Percentiles rank a stretch among this genome's conserved stretches.
Evolutionary conservation across 2,113 vertebrate species (phyloP).

Genomic region (Nycticebus coucang): DNA sequence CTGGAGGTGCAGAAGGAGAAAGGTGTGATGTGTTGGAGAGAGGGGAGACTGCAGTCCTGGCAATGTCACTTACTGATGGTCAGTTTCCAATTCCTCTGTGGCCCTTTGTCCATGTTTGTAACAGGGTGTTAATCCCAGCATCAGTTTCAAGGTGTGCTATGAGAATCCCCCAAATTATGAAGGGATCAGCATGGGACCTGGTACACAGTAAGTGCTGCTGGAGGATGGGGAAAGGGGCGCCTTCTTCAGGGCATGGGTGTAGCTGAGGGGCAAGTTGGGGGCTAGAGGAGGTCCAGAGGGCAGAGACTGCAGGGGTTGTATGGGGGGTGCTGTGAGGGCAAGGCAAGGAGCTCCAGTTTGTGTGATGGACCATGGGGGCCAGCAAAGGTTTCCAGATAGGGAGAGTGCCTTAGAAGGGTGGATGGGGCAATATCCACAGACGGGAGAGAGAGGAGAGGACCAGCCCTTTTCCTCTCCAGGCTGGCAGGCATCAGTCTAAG

Average conservation of each 20-base stretch:
- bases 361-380: not conserved
- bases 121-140: not conserved
- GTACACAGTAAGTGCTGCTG: not conserved
- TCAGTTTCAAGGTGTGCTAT: not conserved
- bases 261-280: not conserved
- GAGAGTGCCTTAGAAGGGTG: not conserved
- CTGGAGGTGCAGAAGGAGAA: too few relatives aligned
- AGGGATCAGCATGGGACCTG: not conserved
- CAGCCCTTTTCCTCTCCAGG: not conserved
- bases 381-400: not conserved
- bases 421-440: not conserved
- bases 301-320: not conserved
- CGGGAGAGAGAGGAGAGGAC: fast-evolving
- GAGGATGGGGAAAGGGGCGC: not conserved
- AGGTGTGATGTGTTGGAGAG: not conserved
- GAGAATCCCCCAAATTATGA: not conserved
- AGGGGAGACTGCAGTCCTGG: not conserved
- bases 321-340: not conserved
- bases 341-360: not conserved
- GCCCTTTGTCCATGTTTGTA: not conserved
- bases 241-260: not conserved
- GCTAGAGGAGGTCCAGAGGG: not conserved
- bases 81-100: not conserved
- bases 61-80: not conserved
- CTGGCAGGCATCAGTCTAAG: not conserved